These are phyloP conservation scores for Psammodynastes pulverulentus DNA, from an alignment of 2,113 vertebrate genomes.

Conservation along the genomic window DNA sequence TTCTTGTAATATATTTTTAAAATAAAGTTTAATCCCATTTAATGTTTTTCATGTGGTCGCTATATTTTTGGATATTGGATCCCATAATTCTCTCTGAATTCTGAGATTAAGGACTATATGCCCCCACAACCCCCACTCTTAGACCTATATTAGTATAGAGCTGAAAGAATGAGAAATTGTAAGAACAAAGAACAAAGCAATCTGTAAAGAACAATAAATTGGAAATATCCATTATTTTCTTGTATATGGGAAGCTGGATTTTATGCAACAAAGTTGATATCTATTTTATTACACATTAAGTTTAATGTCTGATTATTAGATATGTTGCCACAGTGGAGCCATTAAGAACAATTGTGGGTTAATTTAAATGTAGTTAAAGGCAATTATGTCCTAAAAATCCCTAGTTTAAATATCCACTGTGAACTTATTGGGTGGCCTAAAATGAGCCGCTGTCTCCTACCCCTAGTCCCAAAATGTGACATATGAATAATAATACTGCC, in stretches of 20 bases:
- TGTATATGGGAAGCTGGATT: neutral
- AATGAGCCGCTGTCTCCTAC: slow-evolving; percentile 5
- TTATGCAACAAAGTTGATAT: slow-evolving; percentile 5
- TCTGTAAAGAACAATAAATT: neutral
- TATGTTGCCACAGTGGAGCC: neutral
- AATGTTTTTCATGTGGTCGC: slow-evolving; percentile 18
- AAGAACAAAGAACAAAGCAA: neutral
- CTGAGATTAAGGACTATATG: neutral
- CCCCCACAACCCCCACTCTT: neutral
- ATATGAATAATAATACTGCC: slow-evolving; percentile 2
- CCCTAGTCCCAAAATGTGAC: neutral
- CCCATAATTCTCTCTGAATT: neutral
- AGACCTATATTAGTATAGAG: neutral
- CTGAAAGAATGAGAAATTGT: neutral
- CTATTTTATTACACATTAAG: neutral
- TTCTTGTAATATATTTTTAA: neutral
- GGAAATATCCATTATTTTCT: neutral
- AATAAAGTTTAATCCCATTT: neutral
- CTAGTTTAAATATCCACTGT: neutral
- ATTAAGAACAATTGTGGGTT: neutral
- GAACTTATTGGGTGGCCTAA: slow-evolving; percentile 25
- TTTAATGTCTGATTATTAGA: neutral
- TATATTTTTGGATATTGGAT: neutral
- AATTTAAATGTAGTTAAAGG: neutral
- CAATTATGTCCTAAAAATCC: neutral